Percentiles rank a stretch among this genome's conserved stretches.
These are phyloP conservation scores for Nysson spinosus DNA, from an alignment of 2,888 invertebrate species.

Conservation along the genomic window DNA sequence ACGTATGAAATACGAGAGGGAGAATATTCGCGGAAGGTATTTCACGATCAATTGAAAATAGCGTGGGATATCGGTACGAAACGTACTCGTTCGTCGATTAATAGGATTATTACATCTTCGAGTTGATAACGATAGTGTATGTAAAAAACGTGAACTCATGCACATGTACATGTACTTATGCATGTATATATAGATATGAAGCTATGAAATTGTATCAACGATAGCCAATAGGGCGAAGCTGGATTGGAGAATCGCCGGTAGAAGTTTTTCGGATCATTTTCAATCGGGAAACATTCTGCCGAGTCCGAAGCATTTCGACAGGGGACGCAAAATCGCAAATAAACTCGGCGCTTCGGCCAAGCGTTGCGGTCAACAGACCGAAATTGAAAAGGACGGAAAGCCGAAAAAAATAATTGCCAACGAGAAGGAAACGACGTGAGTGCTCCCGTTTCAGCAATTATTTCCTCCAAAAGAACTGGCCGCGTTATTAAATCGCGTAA, in stretches of 20 bases:
- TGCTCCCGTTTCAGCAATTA: slow-evolving; percentile 39
- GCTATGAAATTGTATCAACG: neutral
- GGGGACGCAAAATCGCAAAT: slow-evolving; percentile 34
- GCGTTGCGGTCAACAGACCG: slow-evolving; percentile 3
- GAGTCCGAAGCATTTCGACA: neutral
- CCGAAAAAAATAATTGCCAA: slow-evolving; percentile 21
- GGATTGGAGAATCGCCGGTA: no score
- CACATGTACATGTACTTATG: no score
- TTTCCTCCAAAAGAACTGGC: slow-evolving; percentile 41
- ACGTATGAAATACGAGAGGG: no score
- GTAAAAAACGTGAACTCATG: no score
- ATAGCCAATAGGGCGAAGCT: neutral
- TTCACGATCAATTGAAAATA: no score
- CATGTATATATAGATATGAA: no score
- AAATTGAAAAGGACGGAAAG: slow-evolving; percentile 23
- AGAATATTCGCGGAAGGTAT: no score
- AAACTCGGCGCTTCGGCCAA: slow-evolving; percentile 17
- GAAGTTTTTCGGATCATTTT: slow-evolving; percentile 24
- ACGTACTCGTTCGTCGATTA: no score
- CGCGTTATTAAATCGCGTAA: slow-evolving; percentile 52
- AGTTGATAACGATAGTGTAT: no score
- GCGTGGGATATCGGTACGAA: no score
- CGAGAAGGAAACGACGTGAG: slow-evolving; percentile 14
- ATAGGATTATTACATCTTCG: no score
- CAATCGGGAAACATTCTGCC: slow-evolving; percentile 25